phyloP scores from a whole-genome alignment of 2,888 invertebrate genomes.

The Drosophila nr. medialis region DNA sequence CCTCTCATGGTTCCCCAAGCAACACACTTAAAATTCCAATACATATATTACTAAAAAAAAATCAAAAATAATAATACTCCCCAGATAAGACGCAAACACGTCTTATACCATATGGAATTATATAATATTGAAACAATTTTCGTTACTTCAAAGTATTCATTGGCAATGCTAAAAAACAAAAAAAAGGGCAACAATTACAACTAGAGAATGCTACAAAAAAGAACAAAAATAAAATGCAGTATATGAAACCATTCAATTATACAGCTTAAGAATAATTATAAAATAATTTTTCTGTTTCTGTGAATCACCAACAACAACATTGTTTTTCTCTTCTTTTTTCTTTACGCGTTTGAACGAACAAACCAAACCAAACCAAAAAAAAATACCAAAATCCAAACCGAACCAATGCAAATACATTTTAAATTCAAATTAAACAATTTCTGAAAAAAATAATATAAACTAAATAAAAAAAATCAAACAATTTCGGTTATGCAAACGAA shows the following conservation, averaged over 20 bases:
- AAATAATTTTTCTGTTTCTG: conserved; percentile 83
- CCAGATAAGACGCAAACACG: conserved; percentile 10
- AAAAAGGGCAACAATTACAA: conserved; percentile 38
- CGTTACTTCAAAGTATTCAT: conserved; percentile 32
- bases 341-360: conserved; percentile 82
- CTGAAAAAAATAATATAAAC: conserved; percentile 35
- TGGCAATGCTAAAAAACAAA: conserved; percentile 51
- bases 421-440: conserved; percentile 36
- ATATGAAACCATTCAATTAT: conserved; percentile 60
- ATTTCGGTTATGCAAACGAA: conserved; percentile 24
- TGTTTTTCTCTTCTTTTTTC: conserved; percentile 84
- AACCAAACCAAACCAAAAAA: conserved; percentile 50
- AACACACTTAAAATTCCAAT: conserved; percentile 46
- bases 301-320: conserved; percentile 85
- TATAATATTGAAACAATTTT: conserved; percentile 14
- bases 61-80: neutral
- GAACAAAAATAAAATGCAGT: conserved; percentile 42
- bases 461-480: neutral
- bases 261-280: conserved; percentile 79
- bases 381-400: conserved; percentile 39
- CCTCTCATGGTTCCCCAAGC: conserved; percentile 43
- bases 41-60: conserved; percentile 47
- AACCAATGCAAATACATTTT: conserved; percentile 45
- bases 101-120: conserved; percentile 33
- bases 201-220: conserved; percentile 36